phyloP scores from a whole-genome alignment of 2,113 vertebrate species.

The Lontra canadensis region DNA sequence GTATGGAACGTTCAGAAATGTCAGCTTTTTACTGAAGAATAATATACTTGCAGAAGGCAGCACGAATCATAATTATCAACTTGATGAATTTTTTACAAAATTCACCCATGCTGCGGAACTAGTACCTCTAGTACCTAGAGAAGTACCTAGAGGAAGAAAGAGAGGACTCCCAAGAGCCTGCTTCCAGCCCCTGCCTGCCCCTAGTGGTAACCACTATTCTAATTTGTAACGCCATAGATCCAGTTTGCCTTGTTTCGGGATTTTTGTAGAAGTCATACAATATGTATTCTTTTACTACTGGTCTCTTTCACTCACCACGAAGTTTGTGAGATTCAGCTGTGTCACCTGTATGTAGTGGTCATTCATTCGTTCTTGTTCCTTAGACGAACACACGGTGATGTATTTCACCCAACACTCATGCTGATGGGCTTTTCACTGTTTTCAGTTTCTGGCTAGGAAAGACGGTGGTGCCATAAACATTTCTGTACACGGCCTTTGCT shows the following conservation, averaged over 20 bases:
- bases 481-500: neutral
- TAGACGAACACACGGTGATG: neutral
- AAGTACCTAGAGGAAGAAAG: neutral
- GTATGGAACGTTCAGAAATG: constrained; percentile 13
- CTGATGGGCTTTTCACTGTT: neutral
- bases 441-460: neutral
- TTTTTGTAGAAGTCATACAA: neutral
- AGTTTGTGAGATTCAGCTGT: neutral
- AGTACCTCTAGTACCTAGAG: too few species aligned
- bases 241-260: neutral
- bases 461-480: neutral
- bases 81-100: constrained; percentile 7
- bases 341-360: accelerated
- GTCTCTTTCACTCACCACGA: neutral
- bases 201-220: neutral
- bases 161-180: neutral
- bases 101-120: neutral
- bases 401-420: neutral
- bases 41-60: neutral
- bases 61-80: neutral
- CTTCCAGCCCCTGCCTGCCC: neutral
- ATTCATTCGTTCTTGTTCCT: neutral
- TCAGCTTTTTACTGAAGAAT: neutral
- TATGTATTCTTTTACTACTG: neutral
- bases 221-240: neutral